Evolutionary conservation across 2,888 invertebrate genomes (phyloP), one percentile per base, ranked within the genome.

Genomic region (Lycocerus yunnanus): DNA sequence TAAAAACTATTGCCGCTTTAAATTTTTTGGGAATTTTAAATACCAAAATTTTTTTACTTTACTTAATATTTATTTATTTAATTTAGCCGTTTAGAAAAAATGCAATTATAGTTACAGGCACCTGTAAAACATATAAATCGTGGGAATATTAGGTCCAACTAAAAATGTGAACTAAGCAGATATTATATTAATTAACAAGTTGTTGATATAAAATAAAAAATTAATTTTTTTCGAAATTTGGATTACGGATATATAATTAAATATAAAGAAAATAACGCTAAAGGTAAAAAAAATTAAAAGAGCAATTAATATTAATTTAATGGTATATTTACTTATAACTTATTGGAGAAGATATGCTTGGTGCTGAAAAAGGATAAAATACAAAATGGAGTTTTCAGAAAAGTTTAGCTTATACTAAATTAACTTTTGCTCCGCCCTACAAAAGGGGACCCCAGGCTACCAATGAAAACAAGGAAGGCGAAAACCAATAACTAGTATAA

Each of bases 311-410:
- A 43, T 43, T 43, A n/a, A 43, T 43, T 43, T 43, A 43, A 43
- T 43, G 43, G 43, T 43, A 43, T 43, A 43, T 43, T 43, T 43
- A 43, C 43, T 43, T 43, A 43, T 43, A 43, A 43, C 43, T 43
- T 43, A 43, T 43, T 43, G n/a, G 43, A 43, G 43, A 43, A 43
- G 43, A 43, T 43, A 43, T 43, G 69, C 21, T 66, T 71, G 58
- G 9, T 58, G 71, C 15, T 79, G 69, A 75, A 81, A 76, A 81
- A 80, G 77, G 81, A 80, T 68, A 71, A 72, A 76, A 78, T 78
- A 81, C 81, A 81, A 81, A 81, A 81, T 81, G 81, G 81, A 81
- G 81, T 74, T 79, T 75, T 66, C 66, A 66, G 70, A 67, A 74
- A 76, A 75, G 74, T 72, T 78, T 77, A 73, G 79, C 80, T 77